Evolutionary conservation across 2,888 invertebrate species (phyloP), one percentile per base, ranked within the genome.

Genomic region (Vandiemenella viatica): DNA sequence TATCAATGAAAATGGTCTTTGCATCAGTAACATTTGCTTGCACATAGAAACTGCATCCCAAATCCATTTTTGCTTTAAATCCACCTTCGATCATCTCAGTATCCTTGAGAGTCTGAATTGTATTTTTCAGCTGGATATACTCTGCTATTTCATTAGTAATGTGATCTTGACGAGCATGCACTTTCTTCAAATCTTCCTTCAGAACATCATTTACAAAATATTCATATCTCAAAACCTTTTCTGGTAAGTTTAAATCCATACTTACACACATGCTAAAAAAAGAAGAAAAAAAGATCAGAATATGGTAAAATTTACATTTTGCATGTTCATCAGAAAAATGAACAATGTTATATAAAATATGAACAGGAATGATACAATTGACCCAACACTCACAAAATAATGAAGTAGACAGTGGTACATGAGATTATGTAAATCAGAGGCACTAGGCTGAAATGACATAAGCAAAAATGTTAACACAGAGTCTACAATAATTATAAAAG

Each of bases 1-100:
- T 68, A 61, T 83, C 76, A 19, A 90, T 72, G 19, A 81, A 67
- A 45, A 90, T 75, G 37, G 66, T 72, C 0, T 78, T 75, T 1
- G 78, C 69, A 61, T 84, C 78, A 45, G 72, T 67, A 46, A 88
- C 77, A 48, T 77, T 68, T 0, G 86, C 86, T 63, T 88, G 81
- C 62, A 85, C 79, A 59, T 84, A 90, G 56, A 88, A 82, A 63
- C 83, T 84, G 57, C 83, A 81, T n/a, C 90, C 90, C 22, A 91
- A 67, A 62, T 90, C 84, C 20, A 90, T 74, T 66, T 80, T 74
- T 0, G 81, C 80, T 59, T 80, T 80, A 45, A 80, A 68, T 21
- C 73, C 73, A 52, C 69, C 67, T 5, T 74, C 70, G 43, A 75
- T 69, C 1, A 72, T 61, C 3, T 69, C 67, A 26, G 72, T 71